Base-by-base conservation (phyloP, 2,113 vertebrate genomes). In the Oceanites oceanicus region DNA sequence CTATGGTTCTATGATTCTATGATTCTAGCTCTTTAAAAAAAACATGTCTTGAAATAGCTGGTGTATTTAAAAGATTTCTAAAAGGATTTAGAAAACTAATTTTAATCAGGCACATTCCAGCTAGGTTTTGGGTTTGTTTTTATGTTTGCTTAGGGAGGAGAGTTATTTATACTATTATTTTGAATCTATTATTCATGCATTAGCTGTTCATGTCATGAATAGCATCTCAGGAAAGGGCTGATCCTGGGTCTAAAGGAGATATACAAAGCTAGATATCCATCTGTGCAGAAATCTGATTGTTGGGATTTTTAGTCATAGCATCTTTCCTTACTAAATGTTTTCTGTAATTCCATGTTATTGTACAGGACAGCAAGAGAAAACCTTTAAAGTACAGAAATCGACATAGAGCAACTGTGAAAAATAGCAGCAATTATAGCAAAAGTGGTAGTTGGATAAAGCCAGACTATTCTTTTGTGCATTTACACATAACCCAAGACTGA, bases 51-150 rank as follows among this genome's bases (percentile, higher is more conserved):
- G 61, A 42, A 80, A 93, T 45, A 94, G 30, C 13, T 88, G 14
- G 1, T 68, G 20, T 56, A 62, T 88, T 93, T 63, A 95, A 70
- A 83, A n/a, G 59, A 63, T 80, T 95, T 95, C 55, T 73, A 36
- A 92, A 93, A 89, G 45, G 27, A 84, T 86, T 97, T 86, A 77
- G 52, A 88, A 90, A 95, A 72, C 18, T 55, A 27, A 58, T 83
- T 93, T 94, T 88, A 73, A 79, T 93, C 71, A 88, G 76, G 59
- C 55, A 75, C 40, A 71, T 90, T 92, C 30, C 50, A 67, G 42
- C 23, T 77, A 80, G 47, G 16, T 44, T 88, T 91, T 71, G 53
- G 12, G 2, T 93, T 92, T 88, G 49, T 15, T 92, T 93, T 94
- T 52, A 72, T 52, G 30, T 47, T 74, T 92, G 52, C 52, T 93